Evolutionary conservation across 2,797 vertebrate genomes (phyloP), one percentile per base, ranked within the genome.

Genomic region (Danio albolineatus): DNA sequence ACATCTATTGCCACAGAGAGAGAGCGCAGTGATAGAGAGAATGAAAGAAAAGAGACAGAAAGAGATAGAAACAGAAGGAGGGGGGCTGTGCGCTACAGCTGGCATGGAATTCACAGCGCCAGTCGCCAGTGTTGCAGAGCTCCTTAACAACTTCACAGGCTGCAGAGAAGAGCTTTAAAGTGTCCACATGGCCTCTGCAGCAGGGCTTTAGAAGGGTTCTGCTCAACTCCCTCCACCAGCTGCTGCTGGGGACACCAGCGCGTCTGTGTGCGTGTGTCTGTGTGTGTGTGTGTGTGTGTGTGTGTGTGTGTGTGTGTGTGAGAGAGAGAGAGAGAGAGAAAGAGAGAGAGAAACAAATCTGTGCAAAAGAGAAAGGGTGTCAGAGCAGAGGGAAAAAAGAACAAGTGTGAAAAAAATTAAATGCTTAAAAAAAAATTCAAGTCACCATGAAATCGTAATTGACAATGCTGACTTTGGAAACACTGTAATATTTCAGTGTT

Each of bases 131-230:
- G 91, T 92, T 90, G 92, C 91, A 92, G 91, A 94, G 93, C 92
- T 94, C 93, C 93, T 94, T 93, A 93, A 94, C 93, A 94, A 93
- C 92, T 93, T 93, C 92, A 94, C 93, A 93, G 92, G 91, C 92
- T 92, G 92, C 91, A 93, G 90, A 93, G 92, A 94, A 90, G 89
- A 92, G 93, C 93, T 93, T 94, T 93, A 94, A 93, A 94, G 93
- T 92, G 92, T 90, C 93, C 92, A 92, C 93, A 93, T 93, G 93
- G 93, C 91, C 90, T 92, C 90, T 92, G 90, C 93, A 92, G 89
- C 91, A 91, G 89, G 89, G 92, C 92, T 92, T 93, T 92, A 92
- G 91, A 91, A 90, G 87, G 89, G 89, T 88, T 91, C 89, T 88
- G 82, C 88, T 84, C 80, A 85, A 90, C 85, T 91, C 90, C 84